phyloP scores from a whole-genome alignment of 2,797 vertebrate genomes.

The Sebastes trivittatus region DNA sequence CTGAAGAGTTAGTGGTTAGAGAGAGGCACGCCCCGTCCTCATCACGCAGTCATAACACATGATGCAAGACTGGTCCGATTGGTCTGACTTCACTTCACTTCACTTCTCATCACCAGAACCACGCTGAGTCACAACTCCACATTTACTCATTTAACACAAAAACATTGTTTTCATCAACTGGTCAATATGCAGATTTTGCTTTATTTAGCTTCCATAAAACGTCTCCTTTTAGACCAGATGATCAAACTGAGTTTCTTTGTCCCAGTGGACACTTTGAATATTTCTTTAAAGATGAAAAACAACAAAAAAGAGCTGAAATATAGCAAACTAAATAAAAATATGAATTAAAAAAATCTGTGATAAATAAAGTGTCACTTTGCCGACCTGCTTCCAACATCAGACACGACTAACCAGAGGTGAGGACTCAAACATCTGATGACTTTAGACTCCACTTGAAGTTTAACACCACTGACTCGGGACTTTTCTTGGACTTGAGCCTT shows the following conservation, averaged over 20 bases:
- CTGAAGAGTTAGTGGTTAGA: conserved; percentile 50
- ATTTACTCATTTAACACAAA: neutral
- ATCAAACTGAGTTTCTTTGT: neutral
- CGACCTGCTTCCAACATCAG: neutral
- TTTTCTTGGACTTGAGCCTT: no score
- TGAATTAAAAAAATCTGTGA: neutral
- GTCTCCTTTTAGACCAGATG: neutral
- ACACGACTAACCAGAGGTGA: neutral
- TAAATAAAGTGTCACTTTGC: no score
- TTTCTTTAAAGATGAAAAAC: neutral
- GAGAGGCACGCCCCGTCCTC: neutral
- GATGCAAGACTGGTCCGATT: conserved; percentile 70
- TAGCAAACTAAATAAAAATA: neutral
- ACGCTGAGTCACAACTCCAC: neutral
- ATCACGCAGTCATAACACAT: conserved; percentile 66
- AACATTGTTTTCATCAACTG: neutral
- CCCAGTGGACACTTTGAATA: neutral
- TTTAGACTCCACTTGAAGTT: no score
- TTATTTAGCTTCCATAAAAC: neutral
- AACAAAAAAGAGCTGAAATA: neutral
- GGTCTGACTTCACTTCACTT: conserved; percentile 28
- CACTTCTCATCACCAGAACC: no score
- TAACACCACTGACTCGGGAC: no score
- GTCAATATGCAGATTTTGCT: neutral
- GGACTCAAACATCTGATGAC: no score